A percentile compares a stretch with the other conserved stretches of the same genome.
Conservation (phyloP, 2,113 vertebrate genomes). For the Rana temporaria region DNA sequence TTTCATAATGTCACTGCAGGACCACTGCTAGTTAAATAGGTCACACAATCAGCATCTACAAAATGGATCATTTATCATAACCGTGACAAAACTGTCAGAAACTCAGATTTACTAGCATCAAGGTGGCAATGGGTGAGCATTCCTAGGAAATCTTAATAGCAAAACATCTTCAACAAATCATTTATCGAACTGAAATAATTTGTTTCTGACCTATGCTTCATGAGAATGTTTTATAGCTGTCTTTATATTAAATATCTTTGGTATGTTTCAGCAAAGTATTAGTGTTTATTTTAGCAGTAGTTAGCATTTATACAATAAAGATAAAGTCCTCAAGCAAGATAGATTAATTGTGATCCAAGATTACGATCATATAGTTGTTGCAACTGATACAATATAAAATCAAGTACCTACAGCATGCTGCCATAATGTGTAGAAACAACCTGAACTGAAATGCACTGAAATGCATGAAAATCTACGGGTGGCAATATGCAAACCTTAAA, state of each 20-base stretch:
- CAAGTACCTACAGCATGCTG: too few species aligned
- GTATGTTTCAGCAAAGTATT: neutral
- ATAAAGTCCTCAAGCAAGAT: neutral
- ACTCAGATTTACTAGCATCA: constrained; percentile 59
- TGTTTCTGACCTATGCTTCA: constrained; percentile 55
- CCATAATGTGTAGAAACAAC: too few species aligned
- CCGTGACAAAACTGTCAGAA: constrained; percentile 66
- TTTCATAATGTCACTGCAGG: constrained; percentile 62
- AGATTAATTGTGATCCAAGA: neutral
- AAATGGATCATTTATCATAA: constrained; percentile 71
- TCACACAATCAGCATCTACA: constrained; percentile 67
- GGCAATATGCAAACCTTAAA: too few species aligned
- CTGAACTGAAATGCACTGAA: too few species aligned
- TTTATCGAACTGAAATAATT: constrained; percentile 68
- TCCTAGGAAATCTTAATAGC: constrained; percentile 61
- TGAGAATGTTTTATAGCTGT: constrained; percentile 1
- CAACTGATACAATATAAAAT: too few species aligned
- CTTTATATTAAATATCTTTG: neutral
- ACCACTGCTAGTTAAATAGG: constrained; percentile 59
- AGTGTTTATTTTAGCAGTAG: neutral
- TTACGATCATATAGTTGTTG: neutral
- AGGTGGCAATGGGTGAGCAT: constrained; percentile 66
- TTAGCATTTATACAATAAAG: neutral
- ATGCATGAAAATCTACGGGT: too few species aligned
- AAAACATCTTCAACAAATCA: constrained; percentile 61